These are phyloP conservation scores for Calyptomena viridis DNA, from an alignment of 2,113 vertebrate species.

Conservation along the genomic window DNA sequence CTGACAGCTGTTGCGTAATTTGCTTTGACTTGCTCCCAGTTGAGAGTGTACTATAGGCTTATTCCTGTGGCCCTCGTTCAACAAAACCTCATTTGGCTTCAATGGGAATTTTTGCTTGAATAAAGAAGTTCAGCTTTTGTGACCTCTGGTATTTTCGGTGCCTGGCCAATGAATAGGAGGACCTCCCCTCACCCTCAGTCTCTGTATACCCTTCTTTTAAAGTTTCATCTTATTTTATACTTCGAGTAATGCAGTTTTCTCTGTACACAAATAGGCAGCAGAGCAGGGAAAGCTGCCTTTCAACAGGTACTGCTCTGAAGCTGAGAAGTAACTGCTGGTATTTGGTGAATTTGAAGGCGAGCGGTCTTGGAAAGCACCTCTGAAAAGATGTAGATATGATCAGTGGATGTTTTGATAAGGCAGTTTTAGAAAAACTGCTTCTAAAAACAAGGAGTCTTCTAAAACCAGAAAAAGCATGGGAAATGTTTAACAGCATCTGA, in stretches of 20 bases:
- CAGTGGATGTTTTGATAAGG: background rate
- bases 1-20: conserved; percentile 50
- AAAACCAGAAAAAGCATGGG: background rate
- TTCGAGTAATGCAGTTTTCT: background rate
- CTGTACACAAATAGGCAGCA: background rate
- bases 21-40: conserved; percentile 46
- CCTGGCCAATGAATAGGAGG: background rate
- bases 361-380: background rate
- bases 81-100: conserved; percentile 14
- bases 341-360: background rate
- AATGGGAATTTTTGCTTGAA: background rate
- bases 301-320: background rate
- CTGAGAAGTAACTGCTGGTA: background rate
- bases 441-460: background rate
- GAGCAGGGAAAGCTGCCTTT: background rate
- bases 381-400: background rate
- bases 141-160: conserved; percentile 2
- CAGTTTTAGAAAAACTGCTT: background rate
- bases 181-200: background rate
- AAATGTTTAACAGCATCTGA: background rate
- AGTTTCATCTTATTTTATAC: background rate
- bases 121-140: conserved; percentile 17
- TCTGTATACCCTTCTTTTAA: background rate
- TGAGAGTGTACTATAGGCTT: background rate
- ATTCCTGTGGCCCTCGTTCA: background rate